phyloP scores from a whole-genome alignment of 2,888 invertebrate species.

The Cordilura impudica region DNA sequence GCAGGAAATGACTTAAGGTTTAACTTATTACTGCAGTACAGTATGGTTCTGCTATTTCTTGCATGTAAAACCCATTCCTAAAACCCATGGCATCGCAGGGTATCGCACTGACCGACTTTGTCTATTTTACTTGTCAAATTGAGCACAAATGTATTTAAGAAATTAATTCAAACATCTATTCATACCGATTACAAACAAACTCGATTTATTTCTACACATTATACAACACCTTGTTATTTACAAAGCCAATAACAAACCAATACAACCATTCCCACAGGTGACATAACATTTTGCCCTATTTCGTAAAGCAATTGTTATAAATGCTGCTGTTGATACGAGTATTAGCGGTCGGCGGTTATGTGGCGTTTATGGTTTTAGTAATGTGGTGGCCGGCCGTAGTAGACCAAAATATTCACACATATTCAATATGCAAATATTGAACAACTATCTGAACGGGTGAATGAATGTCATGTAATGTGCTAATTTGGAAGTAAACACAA shows the following conservation, averaged over 20 bases:
- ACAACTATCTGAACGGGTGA: conserved; percentile 21
- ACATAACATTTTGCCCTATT: background rate
- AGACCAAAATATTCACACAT: background rate
- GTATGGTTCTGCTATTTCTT: too few relatives aligned
- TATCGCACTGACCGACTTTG: too few relatives aligned
- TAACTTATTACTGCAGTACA: too few relatives aligned
- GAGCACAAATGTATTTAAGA: background rate
- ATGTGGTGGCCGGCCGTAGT: background rate
- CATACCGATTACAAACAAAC: background rate
- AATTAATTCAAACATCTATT: background rate
- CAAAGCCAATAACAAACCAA: background rate
- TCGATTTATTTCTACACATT: background rate
- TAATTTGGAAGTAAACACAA: background rate
- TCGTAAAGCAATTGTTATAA: background rate
- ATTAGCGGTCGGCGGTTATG: too few relatives aligned
- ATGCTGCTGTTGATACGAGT: background rate
- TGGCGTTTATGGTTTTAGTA: background rate
- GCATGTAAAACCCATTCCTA: too few relatives aligned
- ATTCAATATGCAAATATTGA: background rate
- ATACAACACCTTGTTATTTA: background rate
- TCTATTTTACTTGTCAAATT: too few relatives aligned
- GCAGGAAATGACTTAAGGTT: too few relatives aligned
- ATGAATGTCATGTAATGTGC: conserved; percentile 3
- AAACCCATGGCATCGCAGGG: too few relatives aligned
- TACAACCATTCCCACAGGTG: background rate